Conservation (phyloP, 2,888 invertebrate genomes). For the Leptinotarsa juncta region DNA sequence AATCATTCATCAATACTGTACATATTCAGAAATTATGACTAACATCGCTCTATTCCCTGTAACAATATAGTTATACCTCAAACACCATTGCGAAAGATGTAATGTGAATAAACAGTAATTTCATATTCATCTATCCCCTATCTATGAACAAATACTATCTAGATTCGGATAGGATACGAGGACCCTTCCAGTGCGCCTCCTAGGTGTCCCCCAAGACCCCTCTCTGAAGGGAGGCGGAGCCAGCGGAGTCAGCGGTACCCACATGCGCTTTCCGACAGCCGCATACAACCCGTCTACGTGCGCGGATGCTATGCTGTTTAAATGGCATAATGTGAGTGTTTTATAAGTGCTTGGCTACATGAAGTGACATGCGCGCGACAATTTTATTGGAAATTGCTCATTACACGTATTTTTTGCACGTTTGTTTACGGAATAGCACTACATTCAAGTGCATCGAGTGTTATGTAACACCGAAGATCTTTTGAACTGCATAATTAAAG, state of each 20-base stretch:
- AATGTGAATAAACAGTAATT: slow-evolving; percentile 30
- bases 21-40: no score
- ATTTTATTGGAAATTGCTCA: slow-evolving; percentile 46
- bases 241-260: slow-evolving; percentile 52
- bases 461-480: slow-evolving; percentile 41
- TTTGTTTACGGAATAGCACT: slow-evolving; percentile 46
- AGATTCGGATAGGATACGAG: slow-evolving; percentile 57
- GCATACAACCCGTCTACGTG: slow-evolving; percentile 59
- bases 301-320: slow-evolving; percentile 56
- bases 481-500: slow-evolving; percentile 3
- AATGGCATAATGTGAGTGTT: slow-evolving; percentile 41
- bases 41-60: no score
- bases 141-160: slow-evolving; percentile 54
- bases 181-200: slow-evolving; percentile 56
- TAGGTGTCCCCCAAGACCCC: slow-evolving; percentile 56
- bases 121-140: slow-evolving; percentile 43
- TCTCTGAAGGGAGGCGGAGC: slow-evolving; percentile 56
- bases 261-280: slow-evolving; percentile 60
- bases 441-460: slow-evolving; percentile 45
- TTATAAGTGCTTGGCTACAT: slow-evolving; percentile 43
- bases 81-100: not conserved
- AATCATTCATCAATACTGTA: no score
- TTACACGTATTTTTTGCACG: slow-evolving; percentile 45
- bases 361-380: slow-evolving; percentile 54
- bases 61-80: not conserved